These are phyloP conservation scores for Panthera leo DNA, from an alignment of 2,113 vertebrate genomes.

Conservation along the genomic window DNA sequence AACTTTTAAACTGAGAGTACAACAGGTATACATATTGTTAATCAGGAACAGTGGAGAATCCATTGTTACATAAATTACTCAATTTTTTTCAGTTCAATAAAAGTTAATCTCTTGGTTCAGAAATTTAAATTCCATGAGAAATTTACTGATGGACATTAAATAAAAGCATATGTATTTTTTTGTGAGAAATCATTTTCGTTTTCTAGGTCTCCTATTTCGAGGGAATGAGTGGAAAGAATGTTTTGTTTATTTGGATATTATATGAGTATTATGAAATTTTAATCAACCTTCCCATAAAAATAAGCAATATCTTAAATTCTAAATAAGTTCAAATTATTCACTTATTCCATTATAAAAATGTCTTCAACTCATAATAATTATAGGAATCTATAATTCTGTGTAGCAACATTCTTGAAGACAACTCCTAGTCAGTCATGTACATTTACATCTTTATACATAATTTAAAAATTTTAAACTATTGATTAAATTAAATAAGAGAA, in stretches of 20 bases:
- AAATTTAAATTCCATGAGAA: conserved; percentile 54
- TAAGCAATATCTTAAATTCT: conserved; percentile 13
- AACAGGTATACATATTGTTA: not conserved
- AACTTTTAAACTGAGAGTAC: not conserved
- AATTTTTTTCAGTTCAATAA: conserved; percentile 15
- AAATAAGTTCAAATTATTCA: conserved; percentile 11
- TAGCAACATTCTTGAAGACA: not conserved
- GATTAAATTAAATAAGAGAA: conserved; percentile 16
- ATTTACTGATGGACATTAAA: not conserved
- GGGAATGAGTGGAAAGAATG: not conserved
- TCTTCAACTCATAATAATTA: not conserved
- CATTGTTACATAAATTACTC: conserved; percentile 56
- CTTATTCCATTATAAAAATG: not conserved
- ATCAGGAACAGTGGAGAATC: not conserved
- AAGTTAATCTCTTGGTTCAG: conserved; percentile 36
- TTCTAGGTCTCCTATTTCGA: not conserved
- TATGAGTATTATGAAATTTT: not conserved
- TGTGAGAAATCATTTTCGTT: conserved; percentile 23
- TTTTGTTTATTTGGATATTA: conserved; percentile 30
- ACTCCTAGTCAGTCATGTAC: not conserved
- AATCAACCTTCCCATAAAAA: not conserved
- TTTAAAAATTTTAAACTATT: not conserved
- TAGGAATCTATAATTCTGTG: not conserved
- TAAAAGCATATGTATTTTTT: conserved; percentile 5
- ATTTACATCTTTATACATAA: conserved; percentile 13